phyloP scores from a whole-genome alignment of 2,113 vertebrate species.

The Sclerurus mexicanus region DNA sequence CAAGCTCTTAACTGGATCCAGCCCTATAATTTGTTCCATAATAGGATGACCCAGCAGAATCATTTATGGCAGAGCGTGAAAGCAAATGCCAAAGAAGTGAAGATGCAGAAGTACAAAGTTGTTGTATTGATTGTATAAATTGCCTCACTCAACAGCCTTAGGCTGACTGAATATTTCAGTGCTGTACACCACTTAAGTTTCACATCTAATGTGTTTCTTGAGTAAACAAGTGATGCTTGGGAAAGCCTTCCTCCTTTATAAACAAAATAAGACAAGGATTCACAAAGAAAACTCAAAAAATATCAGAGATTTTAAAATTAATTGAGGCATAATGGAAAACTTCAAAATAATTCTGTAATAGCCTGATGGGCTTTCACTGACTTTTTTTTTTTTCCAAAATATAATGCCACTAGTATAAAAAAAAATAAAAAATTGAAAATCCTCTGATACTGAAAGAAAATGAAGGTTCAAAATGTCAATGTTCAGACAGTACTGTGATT shows the following conservation, averaged over 20 bases:
- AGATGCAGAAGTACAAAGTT: neutral
- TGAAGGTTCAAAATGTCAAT: neutral
- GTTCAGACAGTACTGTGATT: neutral
- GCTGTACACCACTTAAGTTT: neutral
- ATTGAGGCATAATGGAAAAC: neutral
- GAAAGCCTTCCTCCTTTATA: neutral
- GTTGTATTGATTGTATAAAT: conserved; percentile 46
- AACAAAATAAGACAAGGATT: neutral
- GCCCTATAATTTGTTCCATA: neutral
- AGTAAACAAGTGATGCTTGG: conserved; percentile 32
- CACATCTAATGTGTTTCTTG: conserved; percentile 39
- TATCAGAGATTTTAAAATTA: neutral
- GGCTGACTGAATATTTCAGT: conserved; percentile 49
- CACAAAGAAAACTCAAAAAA: neutral
- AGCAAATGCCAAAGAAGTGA: conserved; percentile 13
- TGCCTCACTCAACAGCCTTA: conserved; percentile 27
- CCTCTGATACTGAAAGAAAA: neutral
- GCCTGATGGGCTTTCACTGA: neutral
- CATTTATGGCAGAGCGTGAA: conserved; percentile 28
- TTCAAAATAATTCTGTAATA: neutral
- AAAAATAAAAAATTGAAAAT: neutral
- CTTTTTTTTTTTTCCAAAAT: neutral
- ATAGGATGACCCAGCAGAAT: conserved; percentile 34
- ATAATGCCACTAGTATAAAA: neutral
- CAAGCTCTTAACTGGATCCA: conserved; percentile 6